Percentiles rank a stretch among this genome's conserved stretches.
phyloP scores from a whole-genome alignment of 2,113 vertebrate species.

The Phaethon lepturus region DNA sequence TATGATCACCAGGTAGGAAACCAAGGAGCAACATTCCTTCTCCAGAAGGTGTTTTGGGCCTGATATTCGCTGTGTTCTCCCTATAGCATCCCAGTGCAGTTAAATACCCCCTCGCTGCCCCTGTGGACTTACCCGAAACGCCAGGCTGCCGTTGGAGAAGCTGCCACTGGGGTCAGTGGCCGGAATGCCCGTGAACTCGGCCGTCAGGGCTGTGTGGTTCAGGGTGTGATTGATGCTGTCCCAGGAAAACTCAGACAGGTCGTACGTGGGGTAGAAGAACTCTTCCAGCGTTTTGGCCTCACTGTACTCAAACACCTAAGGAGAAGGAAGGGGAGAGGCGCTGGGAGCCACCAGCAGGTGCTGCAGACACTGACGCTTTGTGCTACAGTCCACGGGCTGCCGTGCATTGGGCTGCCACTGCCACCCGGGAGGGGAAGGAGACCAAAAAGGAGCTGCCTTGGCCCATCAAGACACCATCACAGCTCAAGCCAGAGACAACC shows the following conservation, averaged over 20 bases:
- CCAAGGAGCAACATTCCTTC: fast-evolving
- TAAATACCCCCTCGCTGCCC: background rate
- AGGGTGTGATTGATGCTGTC: slow-evolving; percentile 59
- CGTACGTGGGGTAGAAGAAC: slow-evolving; percentile 78
- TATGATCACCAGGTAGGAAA: fast-evolving
- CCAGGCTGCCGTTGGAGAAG: slow-evolving; percentile 76
- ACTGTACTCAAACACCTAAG: slow-evolving; percentile 86
- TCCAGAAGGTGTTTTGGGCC: background rate
- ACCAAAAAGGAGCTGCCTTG: background rate
- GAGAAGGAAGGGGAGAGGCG: background rate
- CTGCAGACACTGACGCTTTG: fast-evolving
- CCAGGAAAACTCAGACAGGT: slow-evolving; percentile 83
- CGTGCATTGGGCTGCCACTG: fast-evolving
- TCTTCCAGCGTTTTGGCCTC: slow-evolving; percentile 38
- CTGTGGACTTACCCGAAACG: slow-evolving; percentile 44
- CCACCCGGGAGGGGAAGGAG: background rate
- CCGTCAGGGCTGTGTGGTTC: slow-evolving; percentile 69
- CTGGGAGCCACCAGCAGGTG: fast-evolving
- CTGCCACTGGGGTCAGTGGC: fast-evolving
- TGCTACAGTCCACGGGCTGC: fast-evolving
- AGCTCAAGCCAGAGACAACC: too few species aligned
- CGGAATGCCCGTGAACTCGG: slow-evolving; percentile 65
- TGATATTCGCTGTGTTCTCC: fast-evolving
- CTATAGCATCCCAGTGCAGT: fast-evolving
- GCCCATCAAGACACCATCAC: too few species aligned